A percentile compares a stretch with the other conserved stretches of the same genome.
Evolutionary conservation across 2,888 invertebrate genomes (phyloP).

Genomic region (Cheiracanthium punctorium): DNA sequence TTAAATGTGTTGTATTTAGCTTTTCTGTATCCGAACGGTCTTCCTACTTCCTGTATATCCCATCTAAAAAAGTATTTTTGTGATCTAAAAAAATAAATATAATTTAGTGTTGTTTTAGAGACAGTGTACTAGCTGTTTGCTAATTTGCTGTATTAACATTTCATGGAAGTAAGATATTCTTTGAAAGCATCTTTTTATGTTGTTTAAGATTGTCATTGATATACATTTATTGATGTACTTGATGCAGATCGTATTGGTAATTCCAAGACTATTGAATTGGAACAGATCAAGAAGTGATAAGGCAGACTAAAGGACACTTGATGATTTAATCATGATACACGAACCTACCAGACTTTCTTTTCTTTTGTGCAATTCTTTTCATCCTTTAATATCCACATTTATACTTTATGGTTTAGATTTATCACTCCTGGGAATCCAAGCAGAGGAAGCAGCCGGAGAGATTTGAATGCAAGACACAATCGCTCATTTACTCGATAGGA

Average conservation of each 20-base stretch:
- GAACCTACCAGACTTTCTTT: background rate
- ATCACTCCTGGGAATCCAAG: conserved; percentile 39
- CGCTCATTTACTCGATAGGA: conserved; percentile 63
- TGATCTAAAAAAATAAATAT: too few relatives aligned
- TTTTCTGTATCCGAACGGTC: too few relatives aligned
- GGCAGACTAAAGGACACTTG: conserved; percentile 37
- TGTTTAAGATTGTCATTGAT: background rate
- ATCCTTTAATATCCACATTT: conserved; percentile 42
- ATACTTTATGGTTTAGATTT: conserved; percentile 53
- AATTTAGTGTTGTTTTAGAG: too few relatives aligned
- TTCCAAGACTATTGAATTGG: conserved; percentile 17
- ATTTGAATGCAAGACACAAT: conserved; percentile 55
- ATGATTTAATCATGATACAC: background rate
- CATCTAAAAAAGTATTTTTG: too few relatives aligned
- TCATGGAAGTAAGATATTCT: too few relatives aligned
- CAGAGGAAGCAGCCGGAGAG: conserved; percentile 58
- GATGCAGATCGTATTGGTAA: conserved; percentile 45
- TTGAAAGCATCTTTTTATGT: background rate
- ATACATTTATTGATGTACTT: conserved; percentile 16
- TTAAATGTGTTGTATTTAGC: too few relatives aligned
- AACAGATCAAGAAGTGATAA: conserved; percentile 20
- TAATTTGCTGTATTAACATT: too few relatives aligned
- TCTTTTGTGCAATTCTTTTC: background rate
- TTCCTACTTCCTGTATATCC: too few relatives aligned
- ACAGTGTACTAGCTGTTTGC: too few relatives aligned